These are phyloP conservation scores for Columba guinea DNA, from an alignment of 2,797 vertebrate species.

Conservation along the genomic window DNA sequence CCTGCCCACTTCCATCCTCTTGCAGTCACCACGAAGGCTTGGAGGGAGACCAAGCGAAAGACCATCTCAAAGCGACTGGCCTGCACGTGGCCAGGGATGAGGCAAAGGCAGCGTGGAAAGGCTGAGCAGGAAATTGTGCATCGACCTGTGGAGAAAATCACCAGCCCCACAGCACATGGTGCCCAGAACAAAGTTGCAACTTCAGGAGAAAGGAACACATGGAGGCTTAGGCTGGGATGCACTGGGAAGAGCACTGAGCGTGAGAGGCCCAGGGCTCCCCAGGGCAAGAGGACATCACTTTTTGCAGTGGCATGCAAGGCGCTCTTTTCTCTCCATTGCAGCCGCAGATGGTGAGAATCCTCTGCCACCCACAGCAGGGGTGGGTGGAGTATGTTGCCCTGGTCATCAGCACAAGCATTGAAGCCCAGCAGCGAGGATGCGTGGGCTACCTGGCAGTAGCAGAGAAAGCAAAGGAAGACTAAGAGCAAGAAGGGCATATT, in stretches of 20 bases:
- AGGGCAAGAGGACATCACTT: neutral
- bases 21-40: too few species aligned
- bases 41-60: too few species aligned
- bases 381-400: neutral
- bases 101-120: neutral
- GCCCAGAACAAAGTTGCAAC: neutral
- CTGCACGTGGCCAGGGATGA: neutral
- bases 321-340: neutral
- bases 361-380: neutral
- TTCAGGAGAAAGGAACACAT: neutral
- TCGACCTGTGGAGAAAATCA: neutral
- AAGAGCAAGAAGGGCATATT: neutral
- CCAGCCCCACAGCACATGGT: too few species aligned
- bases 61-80: neutral
- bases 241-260: neutral
- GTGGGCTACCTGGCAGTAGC: neutral
- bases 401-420: neutral
- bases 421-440: neutral
- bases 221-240: neutral
- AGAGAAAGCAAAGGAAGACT: neutral
- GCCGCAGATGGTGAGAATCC: neutral
- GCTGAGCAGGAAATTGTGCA: neutral
- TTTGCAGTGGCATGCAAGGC: neutral
- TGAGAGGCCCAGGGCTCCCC: neutral
- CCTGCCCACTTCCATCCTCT: too few species aligned